Evolutionary conservation across 2,797 vertebrate genomes (phyloP).

Genomic region (Helicolenus hilgendorfi): DNA sequence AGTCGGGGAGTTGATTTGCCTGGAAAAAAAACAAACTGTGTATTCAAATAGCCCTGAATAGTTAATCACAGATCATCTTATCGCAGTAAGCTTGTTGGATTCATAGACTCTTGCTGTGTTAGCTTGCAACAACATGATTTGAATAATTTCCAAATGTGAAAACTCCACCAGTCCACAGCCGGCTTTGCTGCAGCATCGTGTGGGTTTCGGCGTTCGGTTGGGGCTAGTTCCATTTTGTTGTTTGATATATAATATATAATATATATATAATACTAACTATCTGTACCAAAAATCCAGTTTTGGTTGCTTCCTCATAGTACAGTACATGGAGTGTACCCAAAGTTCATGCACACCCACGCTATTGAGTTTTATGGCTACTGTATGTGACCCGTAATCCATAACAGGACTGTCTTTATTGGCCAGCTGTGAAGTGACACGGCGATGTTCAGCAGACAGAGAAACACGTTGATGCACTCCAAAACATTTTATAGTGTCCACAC

Average conservation of each 20-base stretch:
- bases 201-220: not conserved
- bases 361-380: not conserved
- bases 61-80: not conserved
- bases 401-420: not conserved
- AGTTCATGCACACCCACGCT: not conserved
- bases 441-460: not conserved
- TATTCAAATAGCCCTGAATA: not conserved
- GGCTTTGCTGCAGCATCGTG: not conserved
- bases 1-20: no score
- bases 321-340: not conserved
- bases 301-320: not conserved
- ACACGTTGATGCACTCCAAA: not conserved
- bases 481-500: not conserved
- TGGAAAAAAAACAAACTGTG: not conserved
- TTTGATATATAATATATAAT: no score
- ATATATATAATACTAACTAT: not conserved
- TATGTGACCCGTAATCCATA: not conserved
- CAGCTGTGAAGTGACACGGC: conserved; percentile 2
- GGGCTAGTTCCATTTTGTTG: not conserved
- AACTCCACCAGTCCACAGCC: not conserved
- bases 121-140: conserved; percentile 9
- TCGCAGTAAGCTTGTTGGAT: not conserved
- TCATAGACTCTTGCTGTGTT: not conserved
- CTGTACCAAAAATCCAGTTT: not conserved
- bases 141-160: conserved; percentile 26